These are phyloP conservation scores for Indicator maculatus DNA, from an alignment of 2,113 vertebrate genomes.

Conservation along the genomic window DNA sequence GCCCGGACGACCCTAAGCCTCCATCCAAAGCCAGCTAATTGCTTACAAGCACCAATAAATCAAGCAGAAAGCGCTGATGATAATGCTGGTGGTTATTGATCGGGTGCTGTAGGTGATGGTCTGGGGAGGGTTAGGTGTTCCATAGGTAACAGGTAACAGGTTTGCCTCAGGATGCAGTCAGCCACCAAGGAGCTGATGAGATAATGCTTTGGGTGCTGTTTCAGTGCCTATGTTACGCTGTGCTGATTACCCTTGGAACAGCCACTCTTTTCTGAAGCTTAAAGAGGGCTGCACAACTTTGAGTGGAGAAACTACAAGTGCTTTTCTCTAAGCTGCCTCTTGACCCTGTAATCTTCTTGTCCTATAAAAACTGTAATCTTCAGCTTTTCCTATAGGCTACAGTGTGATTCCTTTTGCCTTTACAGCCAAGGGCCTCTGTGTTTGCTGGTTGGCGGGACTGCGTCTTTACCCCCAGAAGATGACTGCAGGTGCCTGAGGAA, in stretches of 20 bases:
- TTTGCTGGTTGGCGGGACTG: background rate
- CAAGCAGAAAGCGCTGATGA: background rate
- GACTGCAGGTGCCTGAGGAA: background rate
- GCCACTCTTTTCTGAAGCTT: background rate
- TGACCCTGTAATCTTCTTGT: background rate
- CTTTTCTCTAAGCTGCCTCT: background rate
- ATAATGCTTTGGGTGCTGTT: background rate
- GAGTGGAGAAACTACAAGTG: background rate
- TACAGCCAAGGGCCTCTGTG: fast-evolving
- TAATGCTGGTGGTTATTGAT: background rate
- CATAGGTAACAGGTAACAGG: background rate
- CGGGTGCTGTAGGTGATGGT: background rate
- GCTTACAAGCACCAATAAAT: background rate
- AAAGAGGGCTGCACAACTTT: background rate
- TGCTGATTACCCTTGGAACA: background rate
- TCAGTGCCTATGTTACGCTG: background rate
- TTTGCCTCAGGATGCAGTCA: background rate
- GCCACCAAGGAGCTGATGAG: background rate
- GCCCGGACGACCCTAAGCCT: background rate
- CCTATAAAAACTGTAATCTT: background rate
- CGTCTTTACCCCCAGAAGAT: background rate
- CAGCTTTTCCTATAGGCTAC: background rate
- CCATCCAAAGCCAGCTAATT: background rate
- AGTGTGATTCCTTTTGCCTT: background rate
- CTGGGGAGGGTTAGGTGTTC: background rate